Base-by-base conservation (phyloP, 2,797 vertebrate species). In the Peromyscus nudipes region DNA sequence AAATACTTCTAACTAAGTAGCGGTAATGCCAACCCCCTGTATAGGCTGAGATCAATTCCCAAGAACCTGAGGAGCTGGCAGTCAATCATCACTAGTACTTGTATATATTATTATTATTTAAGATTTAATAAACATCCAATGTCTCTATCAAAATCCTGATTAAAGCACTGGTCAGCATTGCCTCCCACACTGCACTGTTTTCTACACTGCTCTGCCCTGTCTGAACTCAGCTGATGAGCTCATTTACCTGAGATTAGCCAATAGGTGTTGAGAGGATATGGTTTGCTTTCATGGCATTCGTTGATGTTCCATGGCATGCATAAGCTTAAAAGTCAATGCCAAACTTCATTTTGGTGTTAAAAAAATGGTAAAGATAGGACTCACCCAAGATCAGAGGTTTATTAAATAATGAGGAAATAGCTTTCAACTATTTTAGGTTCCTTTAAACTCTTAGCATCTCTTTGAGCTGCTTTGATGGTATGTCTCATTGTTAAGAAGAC, bases 381-480 rank as follows among this genome's bases (percentile, higher is more conserved):
- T 62, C 71, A 16, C 27, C 57, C 25, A 82, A 90, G 29, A 84
- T 79, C 25, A 89, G 71, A 95, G 37, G 79, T 57, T 43, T 97
- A 88, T 95, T 96, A 94, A 97, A 96, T 93, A 96, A 96, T 60
- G 96, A 92, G 40, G 67, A 89, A 94, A 83, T 73, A 23, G 82
- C 57, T 94, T 92, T 92, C 64, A 89, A 93, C 25, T 75, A 96
- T 88, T 77, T 96, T 91, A 94, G 62, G 31, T 93, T 87, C 83
- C 86, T 98, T 97, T 96, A 92, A 98, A 96, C 69, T 92, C 84
- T 92, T 81, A 91, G 75, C 77, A 73, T 65, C 76, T 81, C 73
- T 97, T 94, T 92, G 91, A 97, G 94, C 97, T 87, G 76, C 94
- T 97, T 93, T 97, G 96, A 97, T 96, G 64, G 23, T 71, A 46